phyloP scores from a whole-genome alignment of 2,797 vertebrate species.

The Melanotaenia trifasciata region DNA sequence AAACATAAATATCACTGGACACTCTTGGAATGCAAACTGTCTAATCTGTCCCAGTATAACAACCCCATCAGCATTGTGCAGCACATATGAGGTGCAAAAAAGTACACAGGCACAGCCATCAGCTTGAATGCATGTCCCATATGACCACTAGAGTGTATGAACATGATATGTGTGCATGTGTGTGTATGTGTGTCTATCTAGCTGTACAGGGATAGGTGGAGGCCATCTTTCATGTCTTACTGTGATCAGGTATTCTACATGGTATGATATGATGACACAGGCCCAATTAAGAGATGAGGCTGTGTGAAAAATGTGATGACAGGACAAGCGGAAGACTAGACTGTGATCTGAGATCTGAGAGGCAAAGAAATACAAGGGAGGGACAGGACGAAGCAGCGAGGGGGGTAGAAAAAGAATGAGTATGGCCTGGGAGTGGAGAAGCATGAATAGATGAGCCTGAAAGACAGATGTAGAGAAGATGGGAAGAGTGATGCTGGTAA shows the following conservation, averaged over 20 bases:
- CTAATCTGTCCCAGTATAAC: constrained; percentile 74
- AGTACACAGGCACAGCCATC: constrained; percentile 66
- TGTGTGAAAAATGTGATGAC: constrained; percentile 83
- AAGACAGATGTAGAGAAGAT: constrained; percentile 50
- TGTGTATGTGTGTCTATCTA: constrained; percentile 46
- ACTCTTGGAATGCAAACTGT: constrained; percentile 72
- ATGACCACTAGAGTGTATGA: constrained; percentile 51
- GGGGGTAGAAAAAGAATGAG: constrained; percentile 38
- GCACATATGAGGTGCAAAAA: constrained; percentile 76
- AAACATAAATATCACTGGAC: constrained; percentile 78
- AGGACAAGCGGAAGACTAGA: constrained; percentile 77
- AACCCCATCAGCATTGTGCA: constrained; percentile 68
- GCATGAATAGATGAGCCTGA: constrained; percentile 35
- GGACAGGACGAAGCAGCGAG: constrained; percentile 23
- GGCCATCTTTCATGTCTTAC: constrained; percentile 76
- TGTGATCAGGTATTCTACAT: constrained; percentile 77
- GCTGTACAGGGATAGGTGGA: constrained; percentile 68
- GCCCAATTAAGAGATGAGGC: constrained; percentile 80
- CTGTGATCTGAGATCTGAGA: constrained; percentile 82
- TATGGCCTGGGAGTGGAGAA: constrained; percentile 29
- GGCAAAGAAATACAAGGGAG: constrained; percentile 57
- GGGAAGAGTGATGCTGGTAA: constrained; percentile 65
- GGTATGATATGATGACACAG: constrained; percentile 83
- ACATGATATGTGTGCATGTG: constrained; percentile 22
- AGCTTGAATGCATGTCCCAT: constrained; percentile 68